phyloP scores from a whole-genome alignment of 53 echinoderm and acorn worm genomes.

The Crossaster papposus region DNA sequence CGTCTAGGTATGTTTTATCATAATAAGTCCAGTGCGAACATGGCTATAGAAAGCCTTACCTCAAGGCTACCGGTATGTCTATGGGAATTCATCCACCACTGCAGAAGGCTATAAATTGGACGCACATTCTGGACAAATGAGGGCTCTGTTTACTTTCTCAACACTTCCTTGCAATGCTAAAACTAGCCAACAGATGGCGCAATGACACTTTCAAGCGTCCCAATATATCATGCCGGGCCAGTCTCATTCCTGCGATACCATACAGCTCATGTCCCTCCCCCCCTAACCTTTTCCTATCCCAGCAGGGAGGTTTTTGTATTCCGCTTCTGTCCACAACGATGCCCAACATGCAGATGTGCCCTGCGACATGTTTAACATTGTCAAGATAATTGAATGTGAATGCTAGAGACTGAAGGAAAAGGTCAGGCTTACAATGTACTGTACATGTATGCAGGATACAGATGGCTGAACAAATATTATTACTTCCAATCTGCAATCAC shows the following conservation, averaged over 20 bases:
- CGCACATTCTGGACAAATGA: neutral
- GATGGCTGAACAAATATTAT: neutral
- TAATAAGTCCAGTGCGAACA: no score
- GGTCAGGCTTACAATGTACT: neutral
- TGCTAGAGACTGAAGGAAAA: neutral
- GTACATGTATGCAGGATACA: no score
- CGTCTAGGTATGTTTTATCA: no score
- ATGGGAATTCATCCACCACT: no score
- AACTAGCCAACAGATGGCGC: conserved; percentile 21
- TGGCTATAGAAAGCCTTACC: no score
- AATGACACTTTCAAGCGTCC: neutral
- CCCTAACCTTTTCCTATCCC: conserved; percentile 13
- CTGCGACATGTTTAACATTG: conserved; percentile 6
- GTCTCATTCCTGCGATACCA: neutral
- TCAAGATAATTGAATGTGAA: conserved; percentile 13
- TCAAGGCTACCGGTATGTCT: no score
- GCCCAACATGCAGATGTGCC: neutral
- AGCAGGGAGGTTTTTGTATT: neutral
- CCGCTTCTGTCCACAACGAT: neutral
- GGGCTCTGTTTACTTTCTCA: neutral
- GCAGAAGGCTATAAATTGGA: neutral
- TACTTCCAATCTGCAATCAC: neutral
- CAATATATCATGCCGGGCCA: neutral
- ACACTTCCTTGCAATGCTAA: neutral
- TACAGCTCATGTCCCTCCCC: neutral